Base-by-base conservation (phyloP, 2,888 invertebrate species). In the Portevinia maculata region DNA sequence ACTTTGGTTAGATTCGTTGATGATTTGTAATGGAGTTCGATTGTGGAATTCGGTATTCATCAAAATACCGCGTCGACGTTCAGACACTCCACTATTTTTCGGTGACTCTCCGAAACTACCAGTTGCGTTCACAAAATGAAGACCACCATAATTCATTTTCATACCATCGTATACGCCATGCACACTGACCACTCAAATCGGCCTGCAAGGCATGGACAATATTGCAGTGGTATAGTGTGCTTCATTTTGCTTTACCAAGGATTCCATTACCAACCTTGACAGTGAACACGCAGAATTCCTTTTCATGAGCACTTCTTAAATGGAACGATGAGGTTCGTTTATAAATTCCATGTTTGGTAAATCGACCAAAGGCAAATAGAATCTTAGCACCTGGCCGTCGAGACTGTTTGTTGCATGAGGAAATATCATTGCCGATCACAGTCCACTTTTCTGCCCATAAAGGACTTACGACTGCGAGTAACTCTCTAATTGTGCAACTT, bases 401-500 rank as follows among this genome's bases (percentile, higher is more conserved):
- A 74, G 55, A 69, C 21, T 48, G 13, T n/a, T 39, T 48, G 46
- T 59, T 48, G 76, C 81, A 76, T 81, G 81, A 70, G 24, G 59
- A 34, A 19, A 46, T 15, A 32, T 59, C 65, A 79, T 74, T 67
- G 59, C 67, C 60, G 75, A 64, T 46, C 70, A 57, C 46, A 57
- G 48, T 57, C 55, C 41, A 48, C 41, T 64, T 28, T 57, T 44
- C 19, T 34, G 52, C 57, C 53, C 48, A 28, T 48, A 74, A 75
- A 69, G 79, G 64, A 81, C 70, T 30, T 30, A 30, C 48, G 48
- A 48, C 48, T 30, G 6, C 32, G 52, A 30, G 21, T 59, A 69
- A 46, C 70, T 76, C 76, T 76, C 76, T 81, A 76, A 81, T 76
- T 81, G 81, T 81, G 69, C 21, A 71, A 64, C 67, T 70, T 46